These are phyloP conservation scores for Caerostris darwini DNA, from an alignment of 1,140 invertebrate species.

Conservation along the genomic window DNA sequence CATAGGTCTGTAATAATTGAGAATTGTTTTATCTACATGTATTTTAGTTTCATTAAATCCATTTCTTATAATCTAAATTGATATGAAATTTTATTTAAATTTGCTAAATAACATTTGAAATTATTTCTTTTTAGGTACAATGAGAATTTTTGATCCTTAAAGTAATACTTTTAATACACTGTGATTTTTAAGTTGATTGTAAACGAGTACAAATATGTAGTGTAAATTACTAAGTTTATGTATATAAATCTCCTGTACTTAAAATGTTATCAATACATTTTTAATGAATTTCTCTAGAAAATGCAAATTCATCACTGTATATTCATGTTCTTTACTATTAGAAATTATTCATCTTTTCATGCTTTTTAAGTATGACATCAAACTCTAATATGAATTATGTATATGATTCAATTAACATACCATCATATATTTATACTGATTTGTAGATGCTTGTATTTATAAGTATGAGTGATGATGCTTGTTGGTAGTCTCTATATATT, in stretches of 20 bases:
- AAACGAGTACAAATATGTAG: no score
- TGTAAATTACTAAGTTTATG: no score
- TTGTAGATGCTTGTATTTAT: slow-evolving; percentile 36
- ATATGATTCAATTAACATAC: neutral
- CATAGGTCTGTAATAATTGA: no score
- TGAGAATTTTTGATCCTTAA: no score
- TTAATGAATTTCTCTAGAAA: neutral
- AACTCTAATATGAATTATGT: neutral
- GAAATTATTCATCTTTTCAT: neutral
- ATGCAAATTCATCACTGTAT: neutral
- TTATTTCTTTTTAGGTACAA: no score
- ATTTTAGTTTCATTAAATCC: no score
- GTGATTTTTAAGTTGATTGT: no score
- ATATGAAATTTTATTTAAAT: no score
- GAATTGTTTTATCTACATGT: no score
- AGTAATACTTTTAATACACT: no score
- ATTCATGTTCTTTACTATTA: neutral
- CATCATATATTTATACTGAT: slow-evolving; percentile 16
- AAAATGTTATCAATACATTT: neutral
- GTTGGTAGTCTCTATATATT: neutral
- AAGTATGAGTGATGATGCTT: neutral
- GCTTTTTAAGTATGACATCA: neutral
- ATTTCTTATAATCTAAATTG: no score
- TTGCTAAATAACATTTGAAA: no score
- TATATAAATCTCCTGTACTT: slow-evolving; percentile 1